Evolutionary conservation across 2,113 vertebrate genomes (phyloP), one percentile per base, ranked within the genome.

Genomic region (Calyptomena viridis): DNA sequence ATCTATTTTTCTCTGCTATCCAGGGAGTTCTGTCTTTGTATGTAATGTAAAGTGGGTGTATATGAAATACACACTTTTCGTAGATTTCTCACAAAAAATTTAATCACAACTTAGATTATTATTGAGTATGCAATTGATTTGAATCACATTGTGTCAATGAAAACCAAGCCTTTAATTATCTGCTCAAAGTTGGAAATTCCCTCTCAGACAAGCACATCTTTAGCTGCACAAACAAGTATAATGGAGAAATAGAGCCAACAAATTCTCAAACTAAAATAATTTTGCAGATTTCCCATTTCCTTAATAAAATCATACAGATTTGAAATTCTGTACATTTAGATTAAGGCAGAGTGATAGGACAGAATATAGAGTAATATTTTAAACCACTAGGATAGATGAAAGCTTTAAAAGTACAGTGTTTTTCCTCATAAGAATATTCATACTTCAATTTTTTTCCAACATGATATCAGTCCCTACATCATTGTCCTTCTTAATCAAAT

Each of bases 401-500:
- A 87, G 25, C 79, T 91, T 74, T 59, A 33, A 73, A 92, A 84
- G 12, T 28, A 84, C 90, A 47, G 21, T 19, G 23, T 84, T 75
- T 55, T 71, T 59, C 27, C 67, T 66, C 25, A 17, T 31, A 77
- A 72, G 33, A 59, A 79, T 56, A 92, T 37, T 76, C 7, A 52
- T 46, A 23, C 21, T 79, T 86, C n/a, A 21, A 1, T 60, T 52
- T 90, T 66, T 68, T 49, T 62, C 19, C 22, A 18, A 87, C 89
- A 91, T 20, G 1, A 9, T 33, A 84, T 11, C 8, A 71, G 47
- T 73, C 30, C 15, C 78, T 84, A 89, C 30, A 71, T 92, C 89
- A 90, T 18, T 93, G 47, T 89, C 80, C 47, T 73, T 42, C 88
- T 78, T 95, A 66, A 92, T 91, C 90, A 96, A 93, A 96, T 56